Base-by-base conservation (phyloP, 2,113 vertebrate genomes). In the Copsychus sechellarum region DNA sequence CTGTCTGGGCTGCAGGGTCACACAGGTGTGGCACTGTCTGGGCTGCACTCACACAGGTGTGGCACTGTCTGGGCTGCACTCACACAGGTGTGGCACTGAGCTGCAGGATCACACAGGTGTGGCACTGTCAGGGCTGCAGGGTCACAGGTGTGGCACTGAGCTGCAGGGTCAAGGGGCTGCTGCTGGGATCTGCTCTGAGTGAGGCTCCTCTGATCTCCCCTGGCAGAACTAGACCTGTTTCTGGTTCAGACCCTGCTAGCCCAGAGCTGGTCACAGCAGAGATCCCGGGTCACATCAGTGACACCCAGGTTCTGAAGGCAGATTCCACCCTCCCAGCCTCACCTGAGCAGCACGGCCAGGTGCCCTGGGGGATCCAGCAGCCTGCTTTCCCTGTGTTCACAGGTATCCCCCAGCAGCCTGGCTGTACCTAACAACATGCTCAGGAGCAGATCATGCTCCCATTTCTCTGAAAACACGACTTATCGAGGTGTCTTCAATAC, bases 281-380 rank as follows among this genome's bases (percentile, higher is more conserved):
- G 42, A 9, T 12, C 5, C 8, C 14, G 8, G 9, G 34, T 2
- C 56, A 24, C 11, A 65, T 2, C 11, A 0, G 3, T 0, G 29
- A 4, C 38, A 4, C 40, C 7, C 0, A 0, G 12, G 10, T 14
- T 31, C 23, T 31, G 17, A 31, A 3, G 3, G 0, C 0, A 5
- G 20, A 6, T 28, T 58, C 40, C 60, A 13, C 5, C 31, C 48
- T 53, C 23, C n/a, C 47, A 11, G 67, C 31, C 53, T 7, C 2
- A 0, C 29, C 6, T 1, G 7, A 19, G 77, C 42, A 11, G 53
- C 60, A 25, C 34, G 36, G 22, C 14, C 80, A 6, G 69, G 31
- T 6, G 12, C 57, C 50, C 26, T 8, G 4, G 1, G 25, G 6
- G 11, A 25, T 5, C 14, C 7, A 47, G 45, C 5, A 26, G 60